Base-by-base conservation (phyloP, 1,140 invertebrate species). In the Idris sp. region DNA sequence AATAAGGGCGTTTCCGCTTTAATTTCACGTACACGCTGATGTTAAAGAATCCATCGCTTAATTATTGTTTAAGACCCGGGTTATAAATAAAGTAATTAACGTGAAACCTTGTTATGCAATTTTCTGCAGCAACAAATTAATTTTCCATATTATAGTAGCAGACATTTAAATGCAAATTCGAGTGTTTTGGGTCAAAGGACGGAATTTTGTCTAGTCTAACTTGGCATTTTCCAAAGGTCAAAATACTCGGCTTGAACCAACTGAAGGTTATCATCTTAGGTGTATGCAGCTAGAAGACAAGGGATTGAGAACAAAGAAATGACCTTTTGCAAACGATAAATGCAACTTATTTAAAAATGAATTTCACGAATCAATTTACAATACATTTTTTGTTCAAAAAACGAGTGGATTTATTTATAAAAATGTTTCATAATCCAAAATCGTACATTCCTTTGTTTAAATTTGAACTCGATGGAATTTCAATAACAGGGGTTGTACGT, bases 221-320 rank as follows among this genome's bases (percentile, higher is more conserved):
- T 80, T 84, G 84, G 82, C 82, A 84, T 86, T 84, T 85, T 72
- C 79, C 62, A 84, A 85, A 85, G 83, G 83, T 84, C 78, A 78
- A 83, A 82, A 81, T 79, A 73, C 75, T 73, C 75, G 73, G 51
- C 78, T 28, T 68, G 69, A 31, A 68, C 67, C 30, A 76, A 48
- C 43, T 40, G 53, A 69, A 74, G 76, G 76, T 74, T 75, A 76
- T 76, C 59, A 58, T 76, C 73, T 71, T 76, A 56, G 38, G 65
- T 71, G n/a, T 76, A 67, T 46, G 65, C 19, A 30, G 46, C 53
- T 28, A 18, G 28, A 51, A 46, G 49, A 53, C 58, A 56, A 49
- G 58, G 72, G 64, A 43, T 62, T 64, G 26, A 6, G 18, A 81
- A 82, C 79, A 81, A 83, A 76, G 73, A 74, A 58, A 79, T 81